Conservation (phyloP, 2,797 vertebrate genomes). For the Cheirogaleus major region DNA sequence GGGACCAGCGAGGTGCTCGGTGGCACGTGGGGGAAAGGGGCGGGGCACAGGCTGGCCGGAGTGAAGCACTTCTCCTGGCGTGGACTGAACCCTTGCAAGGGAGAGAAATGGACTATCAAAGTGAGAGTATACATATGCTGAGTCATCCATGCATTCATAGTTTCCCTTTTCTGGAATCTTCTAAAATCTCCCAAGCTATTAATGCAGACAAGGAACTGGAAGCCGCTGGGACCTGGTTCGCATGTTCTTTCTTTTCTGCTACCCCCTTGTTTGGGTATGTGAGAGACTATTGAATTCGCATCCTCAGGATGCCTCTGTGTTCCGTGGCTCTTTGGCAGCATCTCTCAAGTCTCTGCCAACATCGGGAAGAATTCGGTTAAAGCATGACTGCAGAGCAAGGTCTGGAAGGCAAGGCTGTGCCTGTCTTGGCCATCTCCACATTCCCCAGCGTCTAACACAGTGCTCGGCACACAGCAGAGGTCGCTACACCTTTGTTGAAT, state of each 20-base stretch:
- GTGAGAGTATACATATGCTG: background rate
- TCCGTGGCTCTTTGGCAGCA: background rate
- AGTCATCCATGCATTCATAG: background rate
- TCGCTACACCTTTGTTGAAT: background rate
- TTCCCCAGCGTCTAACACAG: background rate
- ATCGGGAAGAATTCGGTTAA: background rate
- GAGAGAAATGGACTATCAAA: background rate
- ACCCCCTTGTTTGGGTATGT: background rate
- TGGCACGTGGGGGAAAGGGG: background rate
- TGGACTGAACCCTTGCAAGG: background rate
- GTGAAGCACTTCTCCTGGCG: background rate
- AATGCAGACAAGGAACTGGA: background rate
- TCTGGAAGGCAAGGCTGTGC: background rate
- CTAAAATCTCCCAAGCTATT: background rate
- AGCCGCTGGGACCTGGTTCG: background rate
- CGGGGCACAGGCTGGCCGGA: background rate
- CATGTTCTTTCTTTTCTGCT: background rate
- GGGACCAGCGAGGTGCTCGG: background rate
- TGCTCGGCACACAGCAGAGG: background rate
- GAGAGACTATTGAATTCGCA: background rate
- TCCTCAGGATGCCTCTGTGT: background rate
- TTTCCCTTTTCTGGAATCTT: constrained; percentile 8
- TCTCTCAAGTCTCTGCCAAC: background rate
- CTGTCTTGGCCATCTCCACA: background rate
- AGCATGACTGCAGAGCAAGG: background rate